These are phyloP conservation scores for Artibeus lituratus DNA, from an alignment of 2,797 vertebrate genomes.

Conservation along the genomic window DNA sequence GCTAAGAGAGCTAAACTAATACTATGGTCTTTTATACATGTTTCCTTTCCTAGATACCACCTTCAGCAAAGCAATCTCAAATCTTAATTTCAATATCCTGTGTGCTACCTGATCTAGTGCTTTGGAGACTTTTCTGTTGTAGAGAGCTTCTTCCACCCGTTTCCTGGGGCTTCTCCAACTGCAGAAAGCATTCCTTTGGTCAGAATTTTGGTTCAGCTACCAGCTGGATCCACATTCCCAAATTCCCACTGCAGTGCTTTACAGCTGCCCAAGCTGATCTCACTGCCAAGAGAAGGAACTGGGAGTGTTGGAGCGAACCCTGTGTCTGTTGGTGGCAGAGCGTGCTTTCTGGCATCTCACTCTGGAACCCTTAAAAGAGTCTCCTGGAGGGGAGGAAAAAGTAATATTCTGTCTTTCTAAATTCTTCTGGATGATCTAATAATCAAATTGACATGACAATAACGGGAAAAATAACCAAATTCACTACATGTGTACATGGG, in stretches of 20 bases:
- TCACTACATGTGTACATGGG: background rate
- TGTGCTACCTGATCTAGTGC: background rate
- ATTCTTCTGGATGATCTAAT: background rate
- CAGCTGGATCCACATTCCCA: background rate
- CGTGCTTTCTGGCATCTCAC: background rate
- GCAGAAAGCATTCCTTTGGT: constrained; percentile 40
- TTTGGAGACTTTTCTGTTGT: background rate
- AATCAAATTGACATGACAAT: background rate
- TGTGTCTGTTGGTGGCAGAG: background rate
- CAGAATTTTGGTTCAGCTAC: background rate
- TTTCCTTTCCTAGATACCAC: constrained; percentile 4
- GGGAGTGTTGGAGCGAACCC: background rate
- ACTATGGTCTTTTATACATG: constrained; percentile 16
- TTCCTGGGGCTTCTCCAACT: background rate
- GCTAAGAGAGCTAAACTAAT: background rate
- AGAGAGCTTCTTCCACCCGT: background rate
- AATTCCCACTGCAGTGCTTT: background rate
- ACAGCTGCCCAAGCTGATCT: background rate
- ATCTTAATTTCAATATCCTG: constrained; percentile 6
- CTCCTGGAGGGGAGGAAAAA: background rate
- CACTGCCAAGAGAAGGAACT: background rate
- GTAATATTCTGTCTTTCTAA: background rate
- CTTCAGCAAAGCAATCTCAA: constrained; percentile 21
- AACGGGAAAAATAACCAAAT: background rate
- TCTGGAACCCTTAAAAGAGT: background rate